Evolutionary conservation across 1,140 invertebrate species (phyloP), one percentile per base, ranked within the genome.

Genomic region (Hycleus cichorii): DNA sequence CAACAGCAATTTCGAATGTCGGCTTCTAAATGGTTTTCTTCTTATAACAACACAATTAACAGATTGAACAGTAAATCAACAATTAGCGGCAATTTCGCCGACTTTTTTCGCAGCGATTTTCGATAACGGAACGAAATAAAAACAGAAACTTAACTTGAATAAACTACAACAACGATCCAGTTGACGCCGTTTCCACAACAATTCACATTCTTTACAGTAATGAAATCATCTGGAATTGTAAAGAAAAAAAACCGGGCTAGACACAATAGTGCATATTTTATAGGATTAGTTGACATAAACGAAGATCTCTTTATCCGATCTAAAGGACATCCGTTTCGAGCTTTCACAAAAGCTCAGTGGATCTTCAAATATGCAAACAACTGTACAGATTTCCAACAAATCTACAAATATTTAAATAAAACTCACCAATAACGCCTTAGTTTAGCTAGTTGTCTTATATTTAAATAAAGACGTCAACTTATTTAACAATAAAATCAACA

Each of bases 291-390:
- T 32, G 7, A 46, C 11, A 39, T 38, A 18, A 5, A n/a, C 27
- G 39, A 27, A 45, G 25, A 46, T 46, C 24, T n/a, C 46, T 54
- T 54, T 54, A 54, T 54, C n/a, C n/a, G n/a, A n/a, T n/a, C 32
- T 50, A 24, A 32, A 50, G 49, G 49, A 50, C 49, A 39, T 49
- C 27, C 47, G 47, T 10, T 11, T 27, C 25, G 4, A 39, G 39
- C 3, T 42, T 4, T 42, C 42, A 32, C 43, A 46, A 42, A 54
- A 54, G 51, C 51, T 4, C 43, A 9, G 26, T 25, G 24, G 42
- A 52, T 52, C 50, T 52, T 26, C 42, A 26, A 46, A 46, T 26
- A 46, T 54, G 42, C 26, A 54, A 54, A 54, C 25, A 8, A 40
- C 40, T 42, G 9, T 42, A 32, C 4, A 32, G 32, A 32, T 32